Conservation (phyloP, 2,888 invertebrate species). For the Acanthococcus lagerstroemiae region DNA sequence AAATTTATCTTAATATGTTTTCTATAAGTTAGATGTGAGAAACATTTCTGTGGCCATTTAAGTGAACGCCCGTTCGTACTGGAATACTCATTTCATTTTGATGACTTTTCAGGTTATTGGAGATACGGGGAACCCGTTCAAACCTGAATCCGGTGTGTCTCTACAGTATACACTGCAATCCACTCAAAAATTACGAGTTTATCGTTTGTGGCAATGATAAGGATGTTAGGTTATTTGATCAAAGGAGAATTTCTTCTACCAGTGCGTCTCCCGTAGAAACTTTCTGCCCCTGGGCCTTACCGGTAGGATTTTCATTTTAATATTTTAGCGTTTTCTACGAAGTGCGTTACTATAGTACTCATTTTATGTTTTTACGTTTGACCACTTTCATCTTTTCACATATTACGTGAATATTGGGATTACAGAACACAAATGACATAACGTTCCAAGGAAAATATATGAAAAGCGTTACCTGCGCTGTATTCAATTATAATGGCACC, state of each 20-base stretch:
- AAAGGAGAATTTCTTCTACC: constrained; percentile 40
- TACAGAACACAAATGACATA: no score
- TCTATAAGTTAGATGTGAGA: no score
- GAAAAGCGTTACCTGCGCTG: constrained; percentile 67
- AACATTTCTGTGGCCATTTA: no score
- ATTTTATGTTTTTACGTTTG: no score
- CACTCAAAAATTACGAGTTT: constrained; percentile 63
- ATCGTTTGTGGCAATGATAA: constrained; percentile 74
- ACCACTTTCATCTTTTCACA: no score
- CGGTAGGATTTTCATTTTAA: background rate
- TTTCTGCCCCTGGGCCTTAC: constrained; percentile 1
- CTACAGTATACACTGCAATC: constrained; percentile 80
- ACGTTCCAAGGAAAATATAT: background rate
- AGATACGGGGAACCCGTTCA: no score
- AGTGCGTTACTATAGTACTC: no score
- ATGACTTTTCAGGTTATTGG: background rate
- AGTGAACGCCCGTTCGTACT: no score
- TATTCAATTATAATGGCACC: constrained; percentile 82
- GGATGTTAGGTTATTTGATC: constrained; percentile 65
- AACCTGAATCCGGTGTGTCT: constrained; percentile 56
- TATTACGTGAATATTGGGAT: no score
- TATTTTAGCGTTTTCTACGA: background rate
- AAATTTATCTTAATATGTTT: no score
- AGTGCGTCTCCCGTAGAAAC: constrained; percentile 3
- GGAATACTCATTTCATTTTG: background rate